Conservation (phyloP, 2,797 vertebrate species). For the Leuciscus waleckii region DNA sequence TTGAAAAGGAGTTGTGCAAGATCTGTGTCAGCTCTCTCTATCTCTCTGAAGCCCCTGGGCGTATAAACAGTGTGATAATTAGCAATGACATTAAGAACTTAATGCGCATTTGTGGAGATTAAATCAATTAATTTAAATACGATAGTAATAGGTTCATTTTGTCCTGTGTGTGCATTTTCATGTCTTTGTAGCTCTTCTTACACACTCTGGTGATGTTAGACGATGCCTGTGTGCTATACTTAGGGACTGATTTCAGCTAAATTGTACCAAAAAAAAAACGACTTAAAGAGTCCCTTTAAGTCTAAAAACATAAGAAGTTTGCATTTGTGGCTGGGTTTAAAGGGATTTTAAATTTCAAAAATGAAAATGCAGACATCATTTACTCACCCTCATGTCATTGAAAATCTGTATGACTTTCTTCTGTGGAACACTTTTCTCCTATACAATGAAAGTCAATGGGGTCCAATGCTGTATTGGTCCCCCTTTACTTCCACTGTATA, state of each 20-base stretch:
- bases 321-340: not conserved
- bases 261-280: not conserved
- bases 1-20: not conserved
- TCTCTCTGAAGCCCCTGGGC: conserved; percentile 46
- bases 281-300: not conserved
- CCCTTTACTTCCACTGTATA: too few species aligned
- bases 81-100: conserved; percentile 58
- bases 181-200: not conserved
- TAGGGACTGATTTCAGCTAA: not conserved
- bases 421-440: not conserved
- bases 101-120: conserved; percentile 54
- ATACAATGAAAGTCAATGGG: too few species aligned
- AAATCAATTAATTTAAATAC: conserved; percentile 57
- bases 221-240: not conserved
- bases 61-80: conserved; percentile 56
- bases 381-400: not conserved
- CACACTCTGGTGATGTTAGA: not conserved
- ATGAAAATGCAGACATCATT: not conserved
- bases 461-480: too few species aligned
- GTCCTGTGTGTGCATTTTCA: conserved; percentile 19
- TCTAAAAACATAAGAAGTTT: not conserved
- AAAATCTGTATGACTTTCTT: not conserved
- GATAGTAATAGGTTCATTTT: conserved; percentile 37
- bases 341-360: not conserved
- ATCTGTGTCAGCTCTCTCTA: conserved; percentile 12